Conservation (phyloP, 2,888 invertebrate genomes). For the Morinoia aosen region DNA sequence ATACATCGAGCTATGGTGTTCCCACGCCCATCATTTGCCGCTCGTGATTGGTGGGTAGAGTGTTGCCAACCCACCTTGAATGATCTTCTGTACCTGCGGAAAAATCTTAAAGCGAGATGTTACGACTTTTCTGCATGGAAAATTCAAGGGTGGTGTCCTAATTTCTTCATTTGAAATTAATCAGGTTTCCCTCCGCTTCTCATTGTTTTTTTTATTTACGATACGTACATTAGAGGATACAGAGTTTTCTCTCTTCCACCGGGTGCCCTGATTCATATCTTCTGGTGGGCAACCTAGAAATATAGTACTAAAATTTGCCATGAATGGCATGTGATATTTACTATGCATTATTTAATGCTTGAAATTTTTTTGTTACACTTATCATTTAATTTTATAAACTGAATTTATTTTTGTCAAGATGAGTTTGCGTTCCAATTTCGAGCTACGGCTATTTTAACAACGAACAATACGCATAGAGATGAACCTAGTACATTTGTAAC, state of each 20-base stretch:
- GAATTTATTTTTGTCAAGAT: background rate
- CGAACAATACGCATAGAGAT: background rate
- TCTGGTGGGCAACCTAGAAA: background rate
- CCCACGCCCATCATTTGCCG: background rate
- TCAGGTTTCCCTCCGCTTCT: too few relatives aligned
- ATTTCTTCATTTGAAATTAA: too few relatives aligned
- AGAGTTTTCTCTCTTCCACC: background rate
- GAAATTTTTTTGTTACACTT: background rate
- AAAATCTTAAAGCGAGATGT: background rate
- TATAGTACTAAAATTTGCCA: background rate
- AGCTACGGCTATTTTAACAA: background rate
- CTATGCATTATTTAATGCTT: background rate
- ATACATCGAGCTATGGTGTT: background rate
- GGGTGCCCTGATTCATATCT: background rate
- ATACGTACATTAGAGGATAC: background rate
- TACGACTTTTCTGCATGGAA: too few relatives aligned
- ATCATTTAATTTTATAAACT: background rate
- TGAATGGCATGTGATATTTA: background rate
- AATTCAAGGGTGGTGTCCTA: too few relatives aligned
- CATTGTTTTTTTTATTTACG: background rate
- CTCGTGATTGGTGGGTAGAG: background rate
- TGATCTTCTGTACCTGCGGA: background rate
- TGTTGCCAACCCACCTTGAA: background rate
- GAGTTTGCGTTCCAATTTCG: background rate
- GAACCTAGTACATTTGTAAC: background rate